Evolutionary conservation across 2,888 invertebrate species (phyloP).

Genomic region (Megastigmus dorsalis): DNA sequence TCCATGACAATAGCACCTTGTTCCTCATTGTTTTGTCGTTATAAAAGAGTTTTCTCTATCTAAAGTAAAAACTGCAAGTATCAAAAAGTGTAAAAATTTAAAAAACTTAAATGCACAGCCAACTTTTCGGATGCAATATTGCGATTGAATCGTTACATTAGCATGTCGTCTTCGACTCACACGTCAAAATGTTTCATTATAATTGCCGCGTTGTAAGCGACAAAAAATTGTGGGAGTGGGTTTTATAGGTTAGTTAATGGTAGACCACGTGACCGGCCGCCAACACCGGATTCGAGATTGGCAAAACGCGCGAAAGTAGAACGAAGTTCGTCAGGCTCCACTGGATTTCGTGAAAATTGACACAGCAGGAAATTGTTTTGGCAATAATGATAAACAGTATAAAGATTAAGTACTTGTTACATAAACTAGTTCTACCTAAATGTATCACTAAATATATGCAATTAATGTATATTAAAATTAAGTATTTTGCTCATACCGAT

Average conservation of each 20-base stretch:
- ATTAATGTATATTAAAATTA: too few species aligned
- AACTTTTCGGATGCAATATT: neutral
- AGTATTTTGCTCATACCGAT: too few species aligned
- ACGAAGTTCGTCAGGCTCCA: conserved; percentile 2
- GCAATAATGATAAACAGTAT: conserved; percentile 1
- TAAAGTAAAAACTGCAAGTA: neutral
- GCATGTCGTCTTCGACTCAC: neutral
- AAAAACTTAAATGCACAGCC: conserved; percentile 6
- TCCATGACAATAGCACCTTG: neutral
- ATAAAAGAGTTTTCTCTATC: neutral
- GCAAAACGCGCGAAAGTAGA: conserved; percentile 28
- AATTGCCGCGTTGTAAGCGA: neutral
- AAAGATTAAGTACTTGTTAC: too few species aligned
- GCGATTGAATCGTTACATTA: neutral
- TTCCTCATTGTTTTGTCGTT: conserved; percentile 5
- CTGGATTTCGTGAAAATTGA: conserved; percentile 7
- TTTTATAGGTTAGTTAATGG: conserved; percentile 10
- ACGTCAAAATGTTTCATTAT: conserved; percentile 20
- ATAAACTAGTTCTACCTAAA: too few species aligned
- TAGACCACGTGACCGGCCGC: neutral
- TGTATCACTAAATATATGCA: too few species aligned
- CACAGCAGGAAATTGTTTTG: conserved; percentile 11
- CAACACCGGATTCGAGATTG: neutral
- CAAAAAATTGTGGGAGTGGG: conserved; percentile 13
- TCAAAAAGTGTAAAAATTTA: neutral